phyloP scores from a whole-genome alignment of 2,113 vertebrate genomes.

The Bostrychus sinensis region DNA sequence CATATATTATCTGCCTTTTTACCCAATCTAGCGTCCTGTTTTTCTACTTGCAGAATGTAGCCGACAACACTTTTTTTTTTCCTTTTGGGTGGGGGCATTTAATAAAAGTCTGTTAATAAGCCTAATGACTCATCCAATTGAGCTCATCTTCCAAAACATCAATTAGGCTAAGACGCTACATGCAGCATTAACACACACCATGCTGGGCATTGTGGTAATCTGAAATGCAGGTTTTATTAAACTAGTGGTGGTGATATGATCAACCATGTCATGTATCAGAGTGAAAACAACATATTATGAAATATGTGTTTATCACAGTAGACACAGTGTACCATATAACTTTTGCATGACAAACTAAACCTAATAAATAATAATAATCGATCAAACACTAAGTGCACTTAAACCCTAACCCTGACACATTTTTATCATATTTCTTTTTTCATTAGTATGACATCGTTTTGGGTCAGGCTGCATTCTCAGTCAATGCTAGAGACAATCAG shows the following conservation, averaged over 20 bases:
- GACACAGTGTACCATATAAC: background rate
- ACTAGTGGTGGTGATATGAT: background rate
- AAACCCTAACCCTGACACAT: no score
- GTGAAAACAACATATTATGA: background rate
- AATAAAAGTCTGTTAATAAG: conserved; percentile 64
- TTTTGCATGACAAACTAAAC: background rate
- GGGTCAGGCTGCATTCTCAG: no score
- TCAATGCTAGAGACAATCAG: no score
- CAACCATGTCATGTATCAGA: background rate
- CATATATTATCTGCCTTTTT: conserved; percentile 81
- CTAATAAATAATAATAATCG: conserved; percentile 78
- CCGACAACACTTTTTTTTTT: conserved; percentile 37
- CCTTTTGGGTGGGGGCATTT: conserved; percentile 48
- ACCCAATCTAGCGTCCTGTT: conserved; percentile 68
- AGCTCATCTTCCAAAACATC: conserved; percentile 65
- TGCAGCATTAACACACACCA: conserved; percentile 9
- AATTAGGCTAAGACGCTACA: conserved; percentile 46
- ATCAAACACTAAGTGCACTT: no score
- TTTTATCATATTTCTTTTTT: no score
- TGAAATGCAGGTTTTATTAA: conserved; percentile 8
- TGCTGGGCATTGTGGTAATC: conserved; percentile 1
- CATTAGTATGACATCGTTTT: no score
- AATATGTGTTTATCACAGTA: background rate
- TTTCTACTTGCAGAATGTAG: conserved; percentile 55
- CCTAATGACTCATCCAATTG: conserved; percentile 67